Conservation (phyloP, 2,888 invertebrate genomes). For the Euspilapteryx auroguttella region DNA sequence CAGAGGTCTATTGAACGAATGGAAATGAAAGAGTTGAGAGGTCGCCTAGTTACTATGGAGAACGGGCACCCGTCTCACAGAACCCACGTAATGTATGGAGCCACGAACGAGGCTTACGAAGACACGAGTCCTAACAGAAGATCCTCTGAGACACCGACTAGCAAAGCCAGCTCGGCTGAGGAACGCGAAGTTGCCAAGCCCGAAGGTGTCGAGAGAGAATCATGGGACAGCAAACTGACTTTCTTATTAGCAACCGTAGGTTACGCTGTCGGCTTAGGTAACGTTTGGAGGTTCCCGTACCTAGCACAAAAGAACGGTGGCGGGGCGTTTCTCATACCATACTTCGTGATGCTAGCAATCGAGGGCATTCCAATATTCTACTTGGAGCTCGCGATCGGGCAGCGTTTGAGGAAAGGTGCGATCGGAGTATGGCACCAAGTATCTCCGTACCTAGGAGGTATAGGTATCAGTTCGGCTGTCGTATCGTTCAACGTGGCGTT, state of each 20-base stretch:
- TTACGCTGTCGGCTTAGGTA: constrained; percentile 92
- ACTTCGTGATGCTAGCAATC: constrained; percentile 91
- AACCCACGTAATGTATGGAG: constrained; percentile 72
- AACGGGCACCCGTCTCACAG: constrained; percentile 58
- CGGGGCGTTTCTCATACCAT: constrained; percentile 96
- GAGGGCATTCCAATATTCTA: constrained; percentile 97
- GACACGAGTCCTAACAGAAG: constrained; percentile 47
- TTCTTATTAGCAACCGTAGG: constrained; percentile 92
- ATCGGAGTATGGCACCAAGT: constrained; percentile 96
- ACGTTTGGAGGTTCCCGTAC: constrained; percentile 95
- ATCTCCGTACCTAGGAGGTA: constrained; percentile 84
- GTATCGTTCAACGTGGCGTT: constrained; percentile 96
- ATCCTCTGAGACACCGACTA: constrained; percentile 47
- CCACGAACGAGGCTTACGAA: constrained; percentile 82
- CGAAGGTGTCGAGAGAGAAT: constrained; percentile 80
- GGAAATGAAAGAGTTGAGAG: constrained; percentile 84
- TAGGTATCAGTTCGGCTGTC: constrained; percentile 92
- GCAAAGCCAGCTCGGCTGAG: constrained; percentile 67
- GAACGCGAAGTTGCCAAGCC: constrained; percentile 68
- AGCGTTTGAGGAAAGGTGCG: constrained; percentile 88
- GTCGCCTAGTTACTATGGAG: constrained; percentile 74
- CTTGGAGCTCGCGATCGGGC: constrained; percentile 93
- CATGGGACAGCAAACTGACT: constrained; percentile 92
- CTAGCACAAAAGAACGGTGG: constrained; percentile 94
- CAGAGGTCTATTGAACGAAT: constrained; percentile 82